These are phyloP conservation scores for Holothuria leucospilota DNA, from an alignment of 53 echinoderm and acorn worm species.

Conservation along the genomic window DNA sequence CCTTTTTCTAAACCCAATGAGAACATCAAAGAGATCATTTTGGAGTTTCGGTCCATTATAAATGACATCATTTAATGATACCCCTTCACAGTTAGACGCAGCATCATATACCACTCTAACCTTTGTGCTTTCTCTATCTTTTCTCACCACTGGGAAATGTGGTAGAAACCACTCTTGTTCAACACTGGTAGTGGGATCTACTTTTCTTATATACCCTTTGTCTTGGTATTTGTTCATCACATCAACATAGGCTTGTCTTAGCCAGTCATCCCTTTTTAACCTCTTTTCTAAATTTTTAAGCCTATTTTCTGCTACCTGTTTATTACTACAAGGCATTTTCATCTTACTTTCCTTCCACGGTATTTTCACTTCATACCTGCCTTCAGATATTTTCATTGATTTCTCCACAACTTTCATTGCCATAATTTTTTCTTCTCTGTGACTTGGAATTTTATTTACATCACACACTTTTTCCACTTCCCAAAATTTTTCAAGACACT, in stretches of 20 bases:
- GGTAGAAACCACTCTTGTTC: constrained; percentile 47
- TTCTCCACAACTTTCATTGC: constrained; percentile 28
- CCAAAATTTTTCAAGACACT: not conserved
- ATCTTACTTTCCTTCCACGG: not conserved
- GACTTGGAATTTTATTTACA: too few relatives aligned
- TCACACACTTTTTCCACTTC: too few relatives aligned
- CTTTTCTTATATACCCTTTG: too few relatives aligned
- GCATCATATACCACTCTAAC: constrained; percentile 33
- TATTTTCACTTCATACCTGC: constrained; percentile 51
- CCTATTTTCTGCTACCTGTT: constrained; percentile 42
- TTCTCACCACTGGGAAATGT: constrained; percentile 45
- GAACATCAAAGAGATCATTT: constrained; percentile 34
- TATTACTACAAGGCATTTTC: not conserved
- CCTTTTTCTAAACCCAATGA: constrained; percentile 35
- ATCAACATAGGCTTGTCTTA: constrained; percentile 1
- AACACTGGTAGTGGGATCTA: too few relatives aligned
- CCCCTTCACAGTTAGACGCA: not conserved
- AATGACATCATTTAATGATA: constrained; percentile 27
- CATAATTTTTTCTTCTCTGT: constrained; percentile 33
- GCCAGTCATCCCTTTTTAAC: too few relatives aligned
- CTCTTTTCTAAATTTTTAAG: constrained; percentile 34
- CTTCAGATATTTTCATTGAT: constrained; percentile 36
- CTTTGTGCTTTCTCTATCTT: constrained; percentile 37
- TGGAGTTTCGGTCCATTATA: constrained; percentile 23
- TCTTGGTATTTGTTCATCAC: constrained; percentile 38